phyloP scores from a whole-genome alignment of 2,888 invertebrate species.

The Drosophila fungiperda region DNA sequence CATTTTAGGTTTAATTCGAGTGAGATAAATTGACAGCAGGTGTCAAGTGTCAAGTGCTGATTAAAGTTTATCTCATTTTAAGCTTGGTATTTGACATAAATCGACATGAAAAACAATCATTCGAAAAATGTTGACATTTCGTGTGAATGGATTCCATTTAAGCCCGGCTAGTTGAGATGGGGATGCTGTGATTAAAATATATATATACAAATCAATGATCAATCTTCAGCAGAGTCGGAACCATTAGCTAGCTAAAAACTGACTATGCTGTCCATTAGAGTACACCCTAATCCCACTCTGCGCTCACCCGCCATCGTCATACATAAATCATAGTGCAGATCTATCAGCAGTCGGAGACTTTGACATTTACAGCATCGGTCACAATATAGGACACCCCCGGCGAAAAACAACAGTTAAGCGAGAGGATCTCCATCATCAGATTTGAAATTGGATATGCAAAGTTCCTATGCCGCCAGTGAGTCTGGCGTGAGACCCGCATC shows the following conservation, averaged over 20 bases:
- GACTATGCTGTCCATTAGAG: background rate
- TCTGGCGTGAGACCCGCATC: conserved; percentile 44
- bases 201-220: background rate
- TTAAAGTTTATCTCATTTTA: background rate
- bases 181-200: background rate
- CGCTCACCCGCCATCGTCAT: background rate
- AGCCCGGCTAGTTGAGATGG: background rate
- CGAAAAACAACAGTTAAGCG: conserved; percentile 43
- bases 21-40: background rate
- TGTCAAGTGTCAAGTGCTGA: background rate
- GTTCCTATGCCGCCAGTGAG: conserved; percentile 65
- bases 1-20: background rate
- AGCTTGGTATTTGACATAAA: background rate
- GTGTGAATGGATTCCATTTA: background rate
- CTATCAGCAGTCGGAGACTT: conserved; percentile 21
- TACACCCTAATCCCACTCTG: background rate
- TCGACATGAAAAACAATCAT: background rate
- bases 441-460: conserved; percentile 72
- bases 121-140: background rate
- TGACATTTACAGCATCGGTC: conserved; percentile 23
- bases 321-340: conserved; percentile 45
- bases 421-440: conserved; percentile 33
- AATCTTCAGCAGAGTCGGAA: background rate
- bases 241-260: background rate
- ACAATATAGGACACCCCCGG: conserved; percentile 34